Evolutionary conservation across 2,888 invertebrate species (phyloP), one percentile per base, ranked within the genome.

Genomic region (Ormyrus rosae): DNA sequence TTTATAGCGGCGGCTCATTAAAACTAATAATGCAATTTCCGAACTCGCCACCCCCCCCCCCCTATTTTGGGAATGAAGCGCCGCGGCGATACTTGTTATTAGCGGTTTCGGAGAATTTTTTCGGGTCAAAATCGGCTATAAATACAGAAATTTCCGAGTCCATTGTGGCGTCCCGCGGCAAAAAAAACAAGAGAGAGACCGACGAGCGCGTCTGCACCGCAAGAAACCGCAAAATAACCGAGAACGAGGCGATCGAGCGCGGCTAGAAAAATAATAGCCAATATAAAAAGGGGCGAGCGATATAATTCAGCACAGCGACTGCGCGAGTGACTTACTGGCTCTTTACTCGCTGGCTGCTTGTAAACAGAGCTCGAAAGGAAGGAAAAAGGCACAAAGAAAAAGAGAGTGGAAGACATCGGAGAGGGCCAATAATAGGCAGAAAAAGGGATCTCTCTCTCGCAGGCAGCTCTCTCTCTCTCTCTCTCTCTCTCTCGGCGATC

Each of bases 211-310:
- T 60, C 53, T 19, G 65, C 13, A 13, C 7, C 45, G 34, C 2
- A 46, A 46, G 72, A 61, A 56, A 78, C 72, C 78, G 58, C 64
- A 79, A 65, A 68, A 51, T 48, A 51, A 3, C 8, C 58, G 11
- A 69, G 73, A 67, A 19, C n/a, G 10, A 56, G 50, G 7, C 50
- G 56, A 56, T 58, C 58, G 63, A 34, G 34, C 34, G 34, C 34
- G 45, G 45, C 68, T 79, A 74, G 73, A 58, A 73, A 79, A 70
- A 56, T 74, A 79, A 78, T 67, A 67, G 67, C 9, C 60, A 67
- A 61, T 71, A 78, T 13, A 13, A 13, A 78, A 78, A 78, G 3
- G 34, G 34, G 34, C 6, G 60, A 72, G 67, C 58, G 64, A 73
- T 72, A 68, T 78, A 78, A 78, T 78, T 78, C 63, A 61, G 13